A percentile compares a stretch with the other conserved stretches of the same genome.
phyloP scores from a whole-genome alignment of 1,140 invertebrate genomes.

The Platyscapa corneri region DNA sequence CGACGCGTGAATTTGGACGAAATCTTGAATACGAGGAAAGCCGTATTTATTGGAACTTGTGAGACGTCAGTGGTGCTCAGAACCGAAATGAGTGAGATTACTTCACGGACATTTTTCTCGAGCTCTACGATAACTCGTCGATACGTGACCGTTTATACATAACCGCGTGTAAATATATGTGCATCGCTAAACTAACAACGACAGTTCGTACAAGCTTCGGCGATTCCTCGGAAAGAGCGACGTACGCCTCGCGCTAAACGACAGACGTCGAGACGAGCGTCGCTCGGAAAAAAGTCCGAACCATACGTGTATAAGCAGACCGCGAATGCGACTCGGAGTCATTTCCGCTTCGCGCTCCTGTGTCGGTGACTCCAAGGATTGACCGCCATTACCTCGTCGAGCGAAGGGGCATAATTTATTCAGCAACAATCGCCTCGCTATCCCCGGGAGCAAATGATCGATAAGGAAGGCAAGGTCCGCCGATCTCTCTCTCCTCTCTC shows the following conservation, averaged over 20 bases:
- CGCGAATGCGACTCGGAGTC: conserved; percentile 37
- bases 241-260: neutral
- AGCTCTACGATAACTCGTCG: too few relatives aligned
- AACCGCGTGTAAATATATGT: too few relatives aligned
- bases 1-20: too few relatives aligned
- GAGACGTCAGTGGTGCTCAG: too few relatives aligned
- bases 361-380: conserved; percentile 30
- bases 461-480: conserved; percentile 57
- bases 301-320: neutral
- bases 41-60: too few relatives aligned
- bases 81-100: too few relatives aligned
- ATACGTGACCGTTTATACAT: too few relatives aligned
- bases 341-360: conserved; percentile 30
- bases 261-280: neutral
- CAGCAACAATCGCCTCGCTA: conserved; percentile 58
- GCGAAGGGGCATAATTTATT: conserved; percentile 64
- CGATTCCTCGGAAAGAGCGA: neutral
- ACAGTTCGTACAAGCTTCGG: neutral
- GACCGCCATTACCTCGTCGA: conserved; percentile 58
- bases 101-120: too few relatives aligned
- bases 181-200: too few relatives aligned
- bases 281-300: neutral
- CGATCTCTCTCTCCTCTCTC: neutral
- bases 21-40: too few relatives aligned
- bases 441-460: conserved; percentile 58